Conservation (phyloP, 2,888 invertebrate species). For the Epicampocera succincta region DNA sequence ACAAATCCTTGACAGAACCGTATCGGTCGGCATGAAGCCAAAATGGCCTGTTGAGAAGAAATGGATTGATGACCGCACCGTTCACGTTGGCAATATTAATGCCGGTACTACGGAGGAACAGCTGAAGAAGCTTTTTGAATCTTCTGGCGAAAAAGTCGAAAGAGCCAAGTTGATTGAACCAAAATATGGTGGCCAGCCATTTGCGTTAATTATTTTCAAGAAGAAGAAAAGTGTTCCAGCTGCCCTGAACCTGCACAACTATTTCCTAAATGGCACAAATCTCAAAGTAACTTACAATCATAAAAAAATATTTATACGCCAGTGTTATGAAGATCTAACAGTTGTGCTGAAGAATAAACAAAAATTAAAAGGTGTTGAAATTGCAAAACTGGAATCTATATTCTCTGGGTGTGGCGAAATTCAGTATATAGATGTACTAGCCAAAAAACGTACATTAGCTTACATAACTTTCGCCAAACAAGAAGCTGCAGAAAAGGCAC, state of each 20-base stretch:
- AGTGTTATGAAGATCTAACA: slow-evolving; percentile 65
- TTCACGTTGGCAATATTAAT: slow-evolving; percentile 69
- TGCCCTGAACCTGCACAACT: slow-evolving; percentile 72
- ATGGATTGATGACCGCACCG: slow-evolving; percentile 63
- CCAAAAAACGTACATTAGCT: slow-evolving; percentile 71
- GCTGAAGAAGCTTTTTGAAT: slow-evolving; percentile 70
- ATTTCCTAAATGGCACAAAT: slow-evolving; percentile 70
- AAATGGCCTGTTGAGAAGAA: not conserved
- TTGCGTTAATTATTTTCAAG: slow-evolving; percentile 72
- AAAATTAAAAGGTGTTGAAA: slow-evolving; percentile 48
- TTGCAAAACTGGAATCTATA: slow-evolving; percentile 69
- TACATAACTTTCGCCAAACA: slow-evolving; percentile 73
- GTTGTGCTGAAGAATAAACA: slow-evolving; percentile 72
- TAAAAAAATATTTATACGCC: not conserved
- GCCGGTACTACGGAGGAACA: slow-evolving; percentile 69
- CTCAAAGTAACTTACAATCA: slow-evolving; percentile 71
- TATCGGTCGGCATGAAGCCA: slow-evolving; percentile 45
- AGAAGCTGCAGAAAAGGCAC: slow-evolving; percentile 71
- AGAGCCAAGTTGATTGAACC: slow-evolving; percentile 2
- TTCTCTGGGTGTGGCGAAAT: slow-evolving; percentile 75
- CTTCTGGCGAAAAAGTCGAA: slow-evolving; percentile 73
- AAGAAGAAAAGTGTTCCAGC: slow-evolving; percentile 39
- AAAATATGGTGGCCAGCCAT: slow-evolving; percentile 19
- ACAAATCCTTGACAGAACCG: slow-evolving; percentile 29
- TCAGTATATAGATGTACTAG: slow-evolving; percentile 71